These are phyloP conservation scores for Chinchilla lanigera DNA, from an alignment of 2,113 vertebrate genomes.

Conservation along the genomic window DNA sequence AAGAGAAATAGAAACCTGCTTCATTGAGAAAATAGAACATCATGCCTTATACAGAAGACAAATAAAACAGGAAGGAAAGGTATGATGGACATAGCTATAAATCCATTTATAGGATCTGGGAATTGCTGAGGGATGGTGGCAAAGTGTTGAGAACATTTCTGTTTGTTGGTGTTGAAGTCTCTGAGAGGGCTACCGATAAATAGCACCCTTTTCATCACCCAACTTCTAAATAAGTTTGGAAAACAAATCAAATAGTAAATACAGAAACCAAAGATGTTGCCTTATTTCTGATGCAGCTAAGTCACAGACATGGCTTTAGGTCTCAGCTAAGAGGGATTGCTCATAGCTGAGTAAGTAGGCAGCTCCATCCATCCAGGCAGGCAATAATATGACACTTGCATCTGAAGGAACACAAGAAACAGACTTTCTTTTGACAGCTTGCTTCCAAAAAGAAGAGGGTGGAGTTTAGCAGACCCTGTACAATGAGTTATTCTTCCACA, in stretches of 20 bases:
- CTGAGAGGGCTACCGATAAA: neutral
- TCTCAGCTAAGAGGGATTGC: neutral
- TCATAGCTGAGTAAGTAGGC: neutral
- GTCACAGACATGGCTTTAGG: neutral
- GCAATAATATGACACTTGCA: neutral
- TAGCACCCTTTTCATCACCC: neutral
- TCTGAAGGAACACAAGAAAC: neutral
- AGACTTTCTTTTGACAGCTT: slow-evolving; percentile 12
- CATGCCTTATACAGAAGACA: neutral
- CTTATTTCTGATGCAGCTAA: neutral
- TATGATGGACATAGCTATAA: neutral
- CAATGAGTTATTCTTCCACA: neutral
- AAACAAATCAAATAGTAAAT: neutral
- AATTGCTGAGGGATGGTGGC: too few relatives aligned
- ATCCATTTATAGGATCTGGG: neutral
- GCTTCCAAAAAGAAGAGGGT: neutral
- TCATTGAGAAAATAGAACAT: neutral
- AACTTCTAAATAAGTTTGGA: neutral
- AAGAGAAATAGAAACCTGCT: neutral
- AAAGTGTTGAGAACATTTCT: neutral
- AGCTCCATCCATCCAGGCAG: neutral
- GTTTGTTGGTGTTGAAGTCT: neutral
- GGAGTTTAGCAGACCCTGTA: neutral
- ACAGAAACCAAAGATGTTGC: neutral
- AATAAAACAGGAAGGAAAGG: neutral